These are phyloP conservation scores for Apodemia duryi DNA, from an alignment of 2,888 invertebrate species.

Conservation along the genomic window DNA sequence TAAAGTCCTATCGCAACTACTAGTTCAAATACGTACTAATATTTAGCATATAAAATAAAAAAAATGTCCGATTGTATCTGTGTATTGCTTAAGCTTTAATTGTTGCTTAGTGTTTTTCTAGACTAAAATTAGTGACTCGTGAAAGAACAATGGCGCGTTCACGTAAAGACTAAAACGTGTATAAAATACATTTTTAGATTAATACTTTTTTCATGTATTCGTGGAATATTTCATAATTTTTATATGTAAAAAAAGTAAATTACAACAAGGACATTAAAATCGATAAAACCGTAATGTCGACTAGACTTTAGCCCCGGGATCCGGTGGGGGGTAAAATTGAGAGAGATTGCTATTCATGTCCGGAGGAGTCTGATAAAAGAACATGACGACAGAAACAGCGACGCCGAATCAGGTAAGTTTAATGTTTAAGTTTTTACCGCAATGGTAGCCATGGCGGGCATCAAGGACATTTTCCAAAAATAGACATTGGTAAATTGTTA, in stretches of 20 bases:
- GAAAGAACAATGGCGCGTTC: constrained; percentile 59
- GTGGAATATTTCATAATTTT: neutral
- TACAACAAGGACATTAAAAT: constrained; percentile 52
- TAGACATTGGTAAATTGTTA: constrained; percentile 11
- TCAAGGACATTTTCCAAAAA: constrained; percentile 37
- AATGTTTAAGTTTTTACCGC: constrained; percentile 31
- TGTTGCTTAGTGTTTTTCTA: constrained; percentile 52
- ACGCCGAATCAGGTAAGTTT: constrained; percentile 69
- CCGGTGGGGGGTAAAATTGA: constrained; percentile 40
- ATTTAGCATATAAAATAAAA: constrained; percentile 39
- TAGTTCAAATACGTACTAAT: constrained; percentile 43
- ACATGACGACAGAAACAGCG: constrained; percentile 75
- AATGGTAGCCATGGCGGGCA: constrained; percentile 26
- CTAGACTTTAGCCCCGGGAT: constrained; percentile 33
- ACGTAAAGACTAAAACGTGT: neutral
- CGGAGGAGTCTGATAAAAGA: constrained; percentile 56
- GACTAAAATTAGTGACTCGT: constrained; percentile 27
- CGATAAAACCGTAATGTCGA: constrained; percentile 51
- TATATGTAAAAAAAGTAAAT: neutral
- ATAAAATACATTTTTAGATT: neutral
- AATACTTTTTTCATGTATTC: constrained; percentile 8
- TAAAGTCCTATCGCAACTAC: constrained; percentile 67
- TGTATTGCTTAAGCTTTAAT: constrained; percentile 50
- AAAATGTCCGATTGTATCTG: constrained; percentile 40
- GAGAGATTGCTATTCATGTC: constrained; percentile 69